A percentile compares a stretch with the other conserved stretches of the same genome.
Evolutionary conservation across 2,888 invertebrate genomes (phyloP).

Genomic region (Idaea straminata): DNA sequence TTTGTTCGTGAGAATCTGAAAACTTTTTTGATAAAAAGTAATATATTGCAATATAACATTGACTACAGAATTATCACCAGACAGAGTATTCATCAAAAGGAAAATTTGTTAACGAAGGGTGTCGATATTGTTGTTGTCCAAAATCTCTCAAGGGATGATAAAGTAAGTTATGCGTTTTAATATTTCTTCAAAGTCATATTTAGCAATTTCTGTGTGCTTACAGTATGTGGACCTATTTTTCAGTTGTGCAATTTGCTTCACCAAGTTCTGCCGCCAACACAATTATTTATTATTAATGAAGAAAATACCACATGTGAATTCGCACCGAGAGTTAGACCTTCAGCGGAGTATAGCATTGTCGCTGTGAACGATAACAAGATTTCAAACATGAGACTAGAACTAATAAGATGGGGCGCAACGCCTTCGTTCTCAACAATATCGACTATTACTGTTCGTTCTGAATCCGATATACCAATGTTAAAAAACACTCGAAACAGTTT

Average conservation of each 20-base stretch:
- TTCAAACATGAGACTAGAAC: constrained; percentile 23
- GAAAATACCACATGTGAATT: constrained; percentile 12
- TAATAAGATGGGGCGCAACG: constrained; percentile 27
- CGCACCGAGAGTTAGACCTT: not conserved
- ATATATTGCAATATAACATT: constrained; percentile 20
- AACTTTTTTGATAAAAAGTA: constrained; percentile 7
- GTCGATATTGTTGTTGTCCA: constrained; percentile 32
- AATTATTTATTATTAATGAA: constrained; percentile 28
- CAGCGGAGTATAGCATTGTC: constrained; percentile 26
- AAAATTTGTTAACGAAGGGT: constrained; percentile 10
- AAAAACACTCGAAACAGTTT: constrained; percentile 23
- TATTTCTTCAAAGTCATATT: too few species aligned
- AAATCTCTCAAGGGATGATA: constrained; percentile 28
- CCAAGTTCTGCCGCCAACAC: constrained; percentile 16
- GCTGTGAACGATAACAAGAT: constrained; percentile 12
- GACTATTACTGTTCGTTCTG: constrained; percentile 25
- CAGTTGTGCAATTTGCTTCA: constrained; percentile 27
- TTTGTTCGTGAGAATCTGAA: constrained; percentile 24
- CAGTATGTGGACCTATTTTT: not conserved
- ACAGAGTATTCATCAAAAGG: constrained; percentile 7
- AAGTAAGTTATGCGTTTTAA: too few species aligned
- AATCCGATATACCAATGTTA: constrained; percentile 28
- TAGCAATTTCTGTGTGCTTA: too few species aligned
- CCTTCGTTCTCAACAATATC: constrained; percentile 16
- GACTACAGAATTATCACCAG: constrained; percentile 22